phyloP scores from a whole-genome alignment of 2,113 vertebrate genomes.

The Larimichthys polyactis region DNA sequence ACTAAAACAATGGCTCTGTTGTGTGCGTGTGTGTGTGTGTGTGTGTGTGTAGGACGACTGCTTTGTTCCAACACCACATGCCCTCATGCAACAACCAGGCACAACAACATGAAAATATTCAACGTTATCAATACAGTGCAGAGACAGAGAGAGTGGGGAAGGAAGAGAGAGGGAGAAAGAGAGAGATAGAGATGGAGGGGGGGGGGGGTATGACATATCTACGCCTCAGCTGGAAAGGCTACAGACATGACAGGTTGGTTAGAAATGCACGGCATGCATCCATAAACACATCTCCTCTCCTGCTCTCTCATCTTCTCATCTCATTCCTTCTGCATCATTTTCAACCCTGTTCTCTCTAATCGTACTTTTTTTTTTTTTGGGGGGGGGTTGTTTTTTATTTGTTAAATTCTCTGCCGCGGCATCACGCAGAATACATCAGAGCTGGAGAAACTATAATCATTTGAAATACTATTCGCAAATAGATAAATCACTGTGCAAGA shows the following conservation, averaged over 20 bases:
- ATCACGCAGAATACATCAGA: conserved; percentile 20
- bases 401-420: background rate
- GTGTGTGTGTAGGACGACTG: conserved; percentile 17
- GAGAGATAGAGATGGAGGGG: too few species aligned
- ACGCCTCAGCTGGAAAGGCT: conserved; percentile 47
- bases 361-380: background rate
- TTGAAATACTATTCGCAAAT: conserved; percentile 21
- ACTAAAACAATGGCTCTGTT: conserved; percentile 62
- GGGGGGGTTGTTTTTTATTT: background rate
- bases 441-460: conserved; percentile 9
- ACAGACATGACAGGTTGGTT: conserved; percentile 60
- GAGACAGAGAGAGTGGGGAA: conserved; percentile 16
- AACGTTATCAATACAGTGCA: conserved; percentile 32
- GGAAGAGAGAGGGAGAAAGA: conserved; percentile 3
- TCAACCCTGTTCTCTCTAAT: background rate
- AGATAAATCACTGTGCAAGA: conserved; percentile 57
- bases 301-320: conserved; percentile 2
- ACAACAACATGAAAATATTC: conserved; percentile 38
- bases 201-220: conserved; percentile 39
- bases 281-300: conserved; percentile 28
- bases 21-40: background rate
- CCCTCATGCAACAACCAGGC: conserved; percentile 8
- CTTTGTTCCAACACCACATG: conserved; percentile 34
- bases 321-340: conserved; percentile 4
- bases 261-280: conserved; percentile 42